These are phyloP conservation scores for Polia nebulosa DNA, from an alignment of 2,888 invertebrate species.

Conservation along the genomic window DNA sequence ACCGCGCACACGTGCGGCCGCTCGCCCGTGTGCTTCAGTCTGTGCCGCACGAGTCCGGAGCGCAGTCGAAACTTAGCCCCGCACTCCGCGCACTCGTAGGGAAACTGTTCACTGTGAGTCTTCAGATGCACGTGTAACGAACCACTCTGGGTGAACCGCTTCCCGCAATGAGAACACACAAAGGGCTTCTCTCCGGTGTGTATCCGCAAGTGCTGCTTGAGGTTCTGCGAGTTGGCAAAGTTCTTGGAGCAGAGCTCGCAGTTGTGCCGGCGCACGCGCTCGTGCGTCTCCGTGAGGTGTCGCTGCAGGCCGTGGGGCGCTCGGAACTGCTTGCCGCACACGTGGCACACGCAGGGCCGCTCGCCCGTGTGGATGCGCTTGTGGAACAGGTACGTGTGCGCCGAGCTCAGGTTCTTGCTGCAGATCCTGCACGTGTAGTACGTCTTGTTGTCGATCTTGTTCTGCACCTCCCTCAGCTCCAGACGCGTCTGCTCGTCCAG, in stretches of 20 bases:
- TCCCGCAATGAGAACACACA: conserved; percentile 91
- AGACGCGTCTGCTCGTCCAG: conserved; percentile 80
- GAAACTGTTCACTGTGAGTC: conserved; percentile 90
- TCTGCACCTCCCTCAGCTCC: conserved; percentile 76
- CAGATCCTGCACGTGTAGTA: conserved; percentile 91
- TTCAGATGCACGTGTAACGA: conserved; percentile 92
- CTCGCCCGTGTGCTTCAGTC: conserved; percentile 92
- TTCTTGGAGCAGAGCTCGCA: conserved; percentile 90
- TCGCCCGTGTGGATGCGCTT: conserved; percentile 93
- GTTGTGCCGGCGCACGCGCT: conserved; percentile 90
- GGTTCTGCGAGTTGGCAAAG: conserved; percentile 92
- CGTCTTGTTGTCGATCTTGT: conserved; percentile 87
- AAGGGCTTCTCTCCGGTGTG: conserved; percentile 92
- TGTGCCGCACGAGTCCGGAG: conserved; percentile 90
- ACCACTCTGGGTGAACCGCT: conserved; percentile 92
- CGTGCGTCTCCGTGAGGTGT: conserved; percentile 92
- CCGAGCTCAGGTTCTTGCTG: conserved; percentile 91
- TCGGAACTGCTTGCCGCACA: conserved; percentile 93
- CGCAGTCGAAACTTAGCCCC: conserved; percentile 91
- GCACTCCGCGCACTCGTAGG: conserved; percentile 91
- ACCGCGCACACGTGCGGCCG: conserved; percentile 91
- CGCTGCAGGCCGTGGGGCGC: conserved; percentile 92
- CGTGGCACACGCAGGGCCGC: conserved; percentile 92
- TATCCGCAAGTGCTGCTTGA: conserved; percentile 91
- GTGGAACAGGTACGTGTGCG: conserved; percentile 92